phyloP scores from a whole-genome alignment of 1,140 invertebrate species.

The Drosophila erecta region DNA sequence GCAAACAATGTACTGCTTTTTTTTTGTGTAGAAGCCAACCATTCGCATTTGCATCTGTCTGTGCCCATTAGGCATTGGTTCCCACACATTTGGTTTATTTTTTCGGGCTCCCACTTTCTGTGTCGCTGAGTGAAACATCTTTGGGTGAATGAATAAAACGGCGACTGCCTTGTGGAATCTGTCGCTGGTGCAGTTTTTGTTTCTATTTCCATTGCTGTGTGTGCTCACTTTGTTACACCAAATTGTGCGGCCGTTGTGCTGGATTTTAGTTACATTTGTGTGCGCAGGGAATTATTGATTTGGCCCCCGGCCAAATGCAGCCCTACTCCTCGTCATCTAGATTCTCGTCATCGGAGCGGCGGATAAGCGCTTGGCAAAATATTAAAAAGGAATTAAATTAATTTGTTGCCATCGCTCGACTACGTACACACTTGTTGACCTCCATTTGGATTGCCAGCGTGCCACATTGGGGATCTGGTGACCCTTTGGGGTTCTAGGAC shows the following conservation, averaged over 20 bases:
- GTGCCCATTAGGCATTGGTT: slow-evolving; percentile 65
- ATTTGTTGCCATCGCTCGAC: slow-evolving; percentile 48
- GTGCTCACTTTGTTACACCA: slow-evolving; percentile 29
- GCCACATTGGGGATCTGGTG: slow-evolving; percentile 18
- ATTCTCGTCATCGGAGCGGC: slow-evolving; percentile 6
- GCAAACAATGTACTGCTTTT: background rate
- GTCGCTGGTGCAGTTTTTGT: slow-evolving; percentile 17
- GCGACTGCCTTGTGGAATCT: slow-evolving; percentile 29
- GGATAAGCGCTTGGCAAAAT: slow-evolving; percentile 22
- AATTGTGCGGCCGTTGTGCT: slow-evolving; percentile 8
- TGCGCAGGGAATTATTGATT: slow-evolving; percentile 48
- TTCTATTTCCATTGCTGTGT: slow-evolving; percentile 3
- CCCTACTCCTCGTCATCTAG: background rate
- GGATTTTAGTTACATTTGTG: slow-evolving; percentile 41
- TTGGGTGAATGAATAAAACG: slow-evolving; percentile 50
- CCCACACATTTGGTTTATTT: slow-evolving; percentile 48
- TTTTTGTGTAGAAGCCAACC: slow-evolving; percentile 6
- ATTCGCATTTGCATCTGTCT: slow-evolving; percentile 48
- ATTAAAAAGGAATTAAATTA: slow-evolving; percentile 58
- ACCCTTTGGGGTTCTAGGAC: background rate
- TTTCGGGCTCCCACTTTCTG: slow-evolving; percentile 36
- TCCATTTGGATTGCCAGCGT: slow-evolving; percentile 34
- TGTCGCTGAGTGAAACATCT: slow-evolving; percentile 62
- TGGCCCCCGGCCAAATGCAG: slow-evolving; percentile 33
- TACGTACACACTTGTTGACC: slow-evolving; percentile 41